Conservation (phyloP, 2,888 invertebrate genomes). For the Pollenia griseotomentosa region DNA sequence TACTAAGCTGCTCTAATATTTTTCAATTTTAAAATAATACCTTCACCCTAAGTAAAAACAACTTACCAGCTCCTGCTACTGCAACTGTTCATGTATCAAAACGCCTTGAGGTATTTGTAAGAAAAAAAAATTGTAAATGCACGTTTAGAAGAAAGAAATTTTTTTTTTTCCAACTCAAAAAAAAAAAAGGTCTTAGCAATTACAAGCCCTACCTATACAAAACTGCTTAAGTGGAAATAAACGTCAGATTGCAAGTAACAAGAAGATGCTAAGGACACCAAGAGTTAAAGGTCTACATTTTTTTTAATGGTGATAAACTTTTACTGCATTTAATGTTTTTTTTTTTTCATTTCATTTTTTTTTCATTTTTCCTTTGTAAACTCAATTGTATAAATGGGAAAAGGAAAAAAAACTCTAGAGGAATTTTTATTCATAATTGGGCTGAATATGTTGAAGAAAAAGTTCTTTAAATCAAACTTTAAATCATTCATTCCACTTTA, state of each 20-base stretch:
- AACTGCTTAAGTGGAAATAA: slow-evolving; percentile 36
- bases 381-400: no score
- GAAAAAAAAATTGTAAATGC: slow-evolving; percentile 11
- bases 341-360: no score
- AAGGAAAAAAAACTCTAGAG: no score
- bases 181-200: slow-evolving; percentile 20
- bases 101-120: slow-evolving; percentile 45
- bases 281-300: background rate
- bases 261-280: slow-evolving; percentile 17
- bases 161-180: background rate
- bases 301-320: background rate
- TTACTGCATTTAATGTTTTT: background rate
- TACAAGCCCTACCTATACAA: background rate
- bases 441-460: no score
- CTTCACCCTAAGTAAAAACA: slow-evolving; percentile 23
- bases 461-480: no score
- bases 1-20: background rate
- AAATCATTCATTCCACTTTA: no score
- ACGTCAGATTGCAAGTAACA: slow-evolving; percentile 24
- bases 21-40: background rate
- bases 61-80: slow-evolving; percentile 16
- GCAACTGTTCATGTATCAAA: slow-evolving; percentile 1
- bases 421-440: no score
- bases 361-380: no score
- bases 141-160: slow-evolving; percentile 19